Evolutionary conservation across 2,797 vertebrate species (phyloP).

Genomic region (Phylloscopus collybita): DNA sequence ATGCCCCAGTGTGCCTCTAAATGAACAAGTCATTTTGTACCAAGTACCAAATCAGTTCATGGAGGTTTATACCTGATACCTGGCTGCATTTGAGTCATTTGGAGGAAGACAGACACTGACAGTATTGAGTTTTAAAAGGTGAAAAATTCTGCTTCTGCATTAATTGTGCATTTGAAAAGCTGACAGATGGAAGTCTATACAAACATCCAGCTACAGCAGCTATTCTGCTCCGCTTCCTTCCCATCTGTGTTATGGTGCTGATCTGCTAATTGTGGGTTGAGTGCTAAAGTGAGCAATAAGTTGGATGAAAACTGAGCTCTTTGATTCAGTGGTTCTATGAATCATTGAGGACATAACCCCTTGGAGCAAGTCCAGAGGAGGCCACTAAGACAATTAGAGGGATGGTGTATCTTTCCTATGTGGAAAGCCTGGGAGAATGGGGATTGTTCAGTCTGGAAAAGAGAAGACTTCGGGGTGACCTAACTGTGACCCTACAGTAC

Average conservation of each 20-base stretch:
- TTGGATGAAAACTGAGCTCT: background rate
- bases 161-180: background rate
- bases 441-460: background rate
- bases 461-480: background rate
- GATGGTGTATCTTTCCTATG: rapidly evolving
- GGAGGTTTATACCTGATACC: background rate
- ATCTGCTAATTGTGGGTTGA: background rate
- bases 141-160: background rate
- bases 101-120: background rate
- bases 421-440: background rate
- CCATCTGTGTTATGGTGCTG: background rate
- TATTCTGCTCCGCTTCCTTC: background rate
- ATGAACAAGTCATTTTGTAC: background rate
- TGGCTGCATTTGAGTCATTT: background rate
- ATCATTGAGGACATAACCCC: background rate
- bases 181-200: background rate
- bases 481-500: background rate
- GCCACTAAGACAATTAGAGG: background rate
- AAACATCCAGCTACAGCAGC: background rate
- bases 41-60: rapidly evolving
- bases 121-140: background rate
- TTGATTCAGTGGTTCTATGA: background rate
- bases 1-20: background rate
- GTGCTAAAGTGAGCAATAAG: background rate
- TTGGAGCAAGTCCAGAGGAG: background rate